These are phyloP conservation scores for Palythoa grandis DNA, from an alignment of 92 coral and sea anemone species.

Conservation along the genomic window DNA sequence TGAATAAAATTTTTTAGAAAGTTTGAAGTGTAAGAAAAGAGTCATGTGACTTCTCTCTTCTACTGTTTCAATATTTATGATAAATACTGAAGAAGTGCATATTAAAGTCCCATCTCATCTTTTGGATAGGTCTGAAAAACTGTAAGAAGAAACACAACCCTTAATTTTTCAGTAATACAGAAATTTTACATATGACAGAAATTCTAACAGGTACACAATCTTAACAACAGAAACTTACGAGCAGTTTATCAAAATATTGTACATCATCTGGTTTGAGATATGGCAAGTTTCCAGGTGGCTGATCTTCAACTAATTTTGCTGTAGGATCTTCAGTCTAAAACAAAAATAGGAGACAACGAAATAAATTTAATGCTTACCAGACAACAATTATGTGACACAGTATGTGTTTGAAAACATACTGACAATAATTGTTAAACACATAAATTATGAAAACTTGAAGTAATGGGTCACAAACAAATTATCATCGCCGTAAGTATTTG, in stretches of 20 bases:
- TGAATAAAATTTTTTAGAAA: no score
- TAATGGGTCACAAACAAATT: no score
- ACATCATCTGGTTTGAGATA: constrained; percentile 99
- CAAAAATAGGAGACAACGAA: neutral
- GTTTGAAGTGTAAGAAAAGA: no score
- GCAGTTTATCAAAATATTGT: constrained; percentile 95
- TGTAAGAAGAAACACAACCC: no score
- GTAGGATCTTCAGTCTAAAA: constrained; percentile 92
- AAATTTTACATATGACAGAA: neutral
- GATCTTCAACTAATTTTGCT: constrained; percentile 97
- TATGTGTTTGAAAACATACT: neutral
- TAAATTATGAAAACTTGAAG: no score
- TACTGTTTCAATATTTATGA: no score
- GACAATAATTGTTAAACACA: no score
- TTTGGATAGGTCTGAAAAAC: no score
- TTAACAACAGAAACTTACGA: constrained; percentile 67
- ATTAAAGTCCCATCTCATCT: no score
- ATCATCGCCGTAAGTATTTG: no score
- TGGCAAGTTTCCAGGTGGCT: constrained; percentile 98
- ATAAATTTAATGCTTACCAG: neutral
- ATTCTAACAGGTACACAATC: neutral
- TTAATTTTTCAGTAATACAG: neutral
- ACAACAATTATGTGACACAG: neutral
- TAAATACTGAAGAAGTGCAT: no score
- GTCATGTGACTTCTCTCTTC: no score